These are phyloP conservation scores for Lydus trimaculatus DNA, from an alignment of 2,888 invertebrate species.

Conservation along the genomic window DNA sequence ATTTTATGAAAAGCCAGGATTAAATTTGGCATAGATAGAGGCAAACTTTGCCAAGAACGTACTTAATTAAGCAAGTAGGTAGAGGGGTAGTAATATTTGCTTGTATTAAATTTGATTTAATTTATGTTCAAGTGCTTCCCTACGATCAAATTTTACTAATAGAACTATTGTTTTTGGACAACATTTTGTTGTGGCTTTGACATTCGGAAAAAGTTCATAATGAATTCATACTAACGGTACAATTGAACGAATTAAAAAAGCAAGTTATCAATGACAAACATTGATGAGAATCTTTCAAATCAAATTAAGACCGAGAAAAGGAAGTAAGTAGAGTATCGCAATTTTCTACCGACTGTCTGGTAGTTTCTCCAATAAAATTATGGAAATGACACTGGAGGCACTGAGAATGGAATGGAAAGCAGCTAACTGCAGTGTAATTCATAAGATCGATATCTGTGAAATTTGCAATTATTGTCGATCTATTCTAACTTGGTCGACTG, in stretches of 20 bases:
- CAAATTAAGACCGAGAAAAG: neutral
- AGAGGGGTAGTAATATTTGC: no score
- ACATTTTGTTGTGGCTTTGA: no score
- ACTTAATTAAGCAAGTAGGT: no score
- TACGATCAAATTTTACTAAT: no score
- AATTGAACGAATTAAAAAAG: no score
- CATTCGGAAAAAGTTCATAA: no score
- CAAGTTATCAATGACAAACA: neutral
- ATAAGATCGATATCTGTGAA: neutral
- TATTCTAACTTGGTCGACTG: neutral
- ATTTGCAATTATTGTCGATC: neutral
- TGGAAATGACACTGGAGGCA: conserved; percentile 2
- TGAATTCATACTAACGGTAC: no score
- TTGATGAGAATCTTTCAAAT: neutral
- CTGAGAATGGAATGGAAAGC: neutral
- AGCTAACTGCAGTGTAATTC: neutral
- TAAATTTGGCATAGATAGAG: no score
- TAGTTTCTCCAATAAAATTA: neutral
- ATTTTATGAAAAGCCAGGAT: neutral
- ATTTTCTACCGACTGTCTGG: neutral
- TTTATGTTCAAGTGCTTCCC: no score
- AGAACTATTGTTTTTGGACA: no score
- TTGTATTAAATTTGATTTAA: no score
- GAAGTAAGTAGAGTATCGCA: neutral
- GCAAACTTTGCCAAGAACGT: no score